Evolutionary conservation across 2,113 vertebrate species (phyloP).

Genomic region (Bufo gargarizans): DNA sequence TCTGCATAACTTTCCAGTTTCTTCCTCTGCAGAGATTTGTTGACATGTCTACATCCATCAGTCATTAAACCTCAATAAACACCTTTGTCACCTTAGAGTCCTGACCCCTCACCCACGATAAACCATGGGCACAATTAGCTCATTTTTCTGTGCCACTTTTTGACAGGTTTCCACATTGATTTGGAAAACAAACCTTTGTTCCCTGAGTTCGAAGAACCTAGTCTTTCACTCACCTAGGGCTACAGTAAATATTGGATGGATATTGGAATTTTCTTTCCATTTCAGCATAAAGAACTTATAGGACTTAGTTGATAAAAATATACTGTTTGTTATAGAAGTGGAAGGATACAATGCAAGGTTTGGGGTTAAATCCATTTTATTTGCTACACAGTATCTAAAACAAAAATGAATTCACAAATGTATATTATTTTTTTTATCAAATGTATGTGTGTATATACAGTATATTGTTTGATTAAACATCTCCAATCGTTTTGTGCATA

Average conservation of each 20-base stretch:
- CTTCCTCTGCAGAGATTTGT: slow-evolving; percentile 1
- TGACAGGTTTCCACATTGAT: slow-evolving; percentile 34
- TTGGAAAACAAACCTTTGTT: slow-evolving; percentile 4
- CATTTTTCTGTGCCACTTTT: slow-evolving; percentile 16
- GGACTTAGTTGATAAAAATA: background rate
- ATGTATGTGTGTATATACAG: too few relatives aligned
- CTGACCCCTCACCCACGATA: slow-evolving; percentile 4
- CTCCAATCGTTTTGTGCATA: too few relatives aligned
- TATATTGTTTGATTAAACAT: background rate
- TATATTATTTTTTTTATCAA: too few relatives aligned
- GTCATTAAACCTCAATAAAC: slow-evolving; percentile 12
- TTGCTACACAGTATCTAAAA: background rate
- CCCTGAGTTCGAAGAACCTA: background rate
- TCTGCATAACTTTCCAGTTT: background rate
- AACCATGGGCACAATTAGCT: slow-evolving; percentile 2
- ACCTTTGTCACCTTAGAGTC: slow-evolving; percentile 26
- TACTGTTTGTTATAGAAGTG: background rate
- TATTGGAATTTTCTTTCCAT: slow-evolving; percentile 1
- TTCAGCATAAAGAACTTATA: background rate
- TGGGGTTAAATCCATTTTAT: background rate
- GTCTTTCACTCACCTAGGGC: background rate
- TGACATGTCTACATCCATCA: background rate
- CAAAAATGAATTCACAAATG: too few relatives aligned
- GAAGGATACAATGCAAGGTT: background rate
- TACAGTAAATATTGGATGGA: background rate